Base-by-base conservation (phyloP, 1,140 invertebrate genomes). In the Venustaconcha ellipsiformis region DNA sequence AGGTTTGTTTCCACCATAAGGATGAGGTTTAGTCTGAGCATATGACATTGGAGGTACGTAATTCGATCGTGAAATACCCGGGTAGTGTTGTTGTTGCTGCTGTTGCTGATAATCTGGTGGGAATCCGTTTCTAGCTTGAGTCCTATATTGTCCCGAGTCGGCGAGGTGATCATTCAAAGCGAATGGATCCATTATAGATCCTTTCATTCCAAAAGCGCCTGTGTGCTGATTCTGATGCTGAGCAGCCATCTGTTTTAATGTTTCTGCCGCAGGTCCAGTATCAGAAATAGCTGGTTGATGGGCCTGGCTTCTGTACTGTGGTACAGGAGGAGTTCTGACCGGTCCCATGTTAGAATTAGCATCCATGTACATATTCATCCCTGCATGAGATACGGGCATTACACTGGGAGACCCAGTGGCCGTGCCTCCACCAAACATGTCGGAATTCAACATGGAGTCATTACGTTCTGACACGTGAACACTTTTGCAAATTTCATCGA, bases 191-290 rank as follows among this genome's bases (percentile, higher is more conserved):
- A 58, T 12, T 67, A 67, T 14, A 37, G 20, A 15, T 74, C 72
- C 56, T 37, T 63, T 26, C 57, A n/a, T 14, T 72, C 55, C 11
- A 63, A 30, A 72, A 30, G 57, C 23, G 57, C 64, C 18, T 26
- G 62, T 30, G 60, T 81, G 93, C 87, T 95, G 96, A 89, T 96
- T 95, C 89, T 97, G 96, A 88, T 98, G 96, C 86, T 98, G 96
- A 86, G 97, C 96, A 8, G 96, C 96, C 96, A 97, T 97, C 83
- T 97, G 96, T 88, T 97, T 97, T 15, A 98, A 91, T 0, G 96
- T 97, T 90, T 97, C 95, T 5, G 96, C 96, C 1, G 96, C 96
- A 13, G 96, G 94, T 71, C 95, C 96, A 55, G 84, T 84, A 69
- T 82, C 74, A 57, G 70, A 60, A 63, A 80, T 72, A 20, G 74